Conservation (phyloP, 1,140 invertebrate species). For the Brachionus rubens region DNA sequence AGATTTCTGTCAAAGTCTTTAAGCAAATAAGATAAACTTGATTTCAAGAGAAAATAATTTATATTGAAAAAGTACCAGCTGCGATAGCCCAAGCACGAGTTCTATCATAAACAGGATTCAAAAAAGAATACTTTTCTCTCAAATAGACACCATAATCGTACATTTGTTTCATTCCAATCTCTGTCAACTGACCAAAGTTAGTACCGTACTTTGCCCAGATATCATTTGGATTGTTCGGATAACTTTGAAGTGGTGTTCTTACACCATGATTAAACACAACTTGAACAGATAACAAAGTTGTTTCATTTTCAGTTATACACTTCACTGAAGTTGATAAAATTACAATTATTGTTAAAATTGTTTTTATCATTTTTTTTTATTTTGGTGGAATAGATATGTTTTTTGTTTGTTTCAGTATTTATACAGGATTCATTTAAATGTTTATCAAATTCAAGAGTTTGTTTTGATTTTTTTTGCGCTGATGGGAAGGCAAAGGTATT, state of each 20-base stretch:
- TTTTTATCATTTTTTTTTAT: too few relatives aligned
- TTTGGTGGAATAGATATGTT: too few relatives aligned
- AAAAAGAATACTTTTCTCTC: neutral
- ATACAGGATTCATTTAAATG: too few relatives aligned
- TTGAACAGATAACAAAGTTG: neutral
- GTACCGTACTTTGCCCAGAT: neutral
- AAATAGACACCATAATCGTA: neutral
- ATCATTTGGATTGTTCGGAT: constrained; percentile 14
- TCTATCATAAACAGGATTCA: neutral
- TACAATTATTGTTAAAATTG: too few relatives aligned
- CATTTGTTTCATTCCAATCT: constrained; percentile 19
- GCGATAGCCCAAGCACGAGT: neutral
- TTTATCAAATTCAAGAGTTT: too few relatives aligned
- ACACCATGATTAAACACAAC: neutral
- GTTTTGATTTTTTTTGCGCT: too few relatives aligned
- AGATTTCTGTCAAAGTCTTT: neutral
- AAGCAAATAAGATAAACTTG: neutral
- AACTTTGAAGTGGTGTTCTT: neutral
- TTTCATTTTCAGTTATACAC: constrained; percentile 18
- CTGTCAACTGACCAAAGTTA: neutral
- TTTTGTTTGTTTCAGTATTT: too few relatives aligned
- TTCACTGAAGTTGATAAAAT: too few relatives aligned
- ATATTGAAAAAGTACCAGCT: neutral
- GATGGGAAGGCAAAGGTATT: too few relatives aligned
- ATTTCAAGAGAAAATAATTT: neutral